Conservation (phyloP, 2,888 invertebrate genomes). For the Diloba caeruleocephala region DNA sequence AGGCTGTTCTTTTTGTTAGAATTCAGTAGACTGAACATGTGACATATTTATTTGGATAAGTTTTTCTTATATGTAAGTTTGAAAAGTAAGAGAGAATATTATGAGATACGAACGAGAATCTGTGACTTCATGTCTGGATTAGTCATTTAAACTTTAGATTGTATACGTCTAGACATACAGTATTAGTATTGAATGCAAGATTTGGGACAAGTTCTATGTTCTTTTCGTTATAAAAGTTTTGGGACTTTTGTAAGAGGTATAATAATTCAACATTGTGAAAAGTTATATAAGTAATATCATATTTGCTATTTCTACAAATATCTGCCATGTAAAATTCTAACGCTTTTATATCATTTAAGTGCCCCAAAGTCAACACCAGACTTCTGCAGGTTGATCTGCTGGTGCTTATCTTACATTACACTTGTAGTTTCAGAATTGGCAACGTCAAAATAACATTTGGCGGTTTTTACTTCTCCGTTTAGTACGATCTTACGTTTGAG, state of each 20-base stretch:
- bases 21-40: too few species aligned
- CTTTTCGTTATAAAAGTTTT: slow-evolving; percentile 15
- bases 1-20: too few species aligned
- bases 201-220: slow-evolving; percentile 8
- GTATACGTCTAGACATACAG: slow-evolving; percentile 30
- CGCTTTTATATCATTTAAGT: too few species aligned
- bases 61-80: too few species aligned
- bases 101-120: slow-evolving; percentile 1
- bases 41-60: too few species aligned
- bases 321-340: too few species aligned
- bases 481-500: slow-evolving; percentile 31
- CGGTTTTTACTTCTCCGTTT: slow-evolving; percentile 45
- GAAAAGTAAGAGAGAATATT: neutral
- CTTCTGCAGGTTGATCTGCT: neutral
- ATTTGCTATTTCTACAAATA: too few species aligned
- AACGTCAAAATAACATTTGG: slow-evolving; percentile 21
- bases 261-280: too few species aligned
- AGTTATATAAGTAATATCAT: too few species aligned
- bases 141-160: slow-evolving; percentile 9
- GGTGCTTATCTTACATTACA: slow-evolving; percentile 7
- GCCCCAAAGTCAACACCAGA: too few species aligned
- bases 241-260: neutral
- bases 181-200: slow-evolving; percentile 1
- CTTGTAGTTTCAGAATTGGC: slow-evolving; percentile 13
- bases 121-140: slow-evolving; percentile 10